Conservation (phyloP, 2,888 invertebrate genomes). For the Platynereis dumerilii region DNA sequence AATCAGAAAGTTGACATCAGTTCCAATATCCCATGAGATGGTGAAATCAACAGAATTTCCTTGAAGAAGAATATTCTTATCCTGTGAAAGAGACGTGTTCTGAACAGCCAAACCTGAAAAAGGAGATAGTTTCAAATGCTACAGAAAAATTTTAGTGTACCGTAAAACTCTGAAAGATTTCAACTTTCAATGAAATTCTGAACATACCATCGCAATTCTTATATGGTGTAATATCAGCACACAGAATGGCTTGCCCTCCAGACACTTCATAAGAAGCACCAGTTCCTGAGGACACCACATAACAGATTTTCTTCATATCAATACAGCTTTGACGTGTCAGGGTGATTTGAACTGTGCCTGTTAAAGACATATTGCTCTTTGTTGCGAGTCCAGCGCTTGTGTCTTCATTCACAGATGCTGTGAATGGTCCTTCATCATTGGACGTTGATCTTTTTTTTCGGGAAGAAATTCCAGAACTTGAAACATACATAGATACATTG, state of each 20-base stretch:
- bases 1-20: background rate
- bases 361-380: background rate
- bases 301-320: background rate
- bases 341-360: background rate
- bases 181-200: too few relatives aligned
- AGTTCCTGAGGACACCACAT: background rate
- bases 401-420: background rate
- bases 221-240: background rate
- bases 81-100: background rate
- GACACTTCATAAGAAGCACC: background rate
- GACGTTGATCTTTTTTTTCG: background rate
- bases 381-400: background rate
- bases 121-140: too few relatives aligned
- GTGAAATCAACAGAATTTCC: background rate
- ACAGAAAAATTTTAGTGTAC: too few relatives aligned
- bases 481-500: too few relatives aligned
- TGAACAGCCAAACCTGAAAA: background rate
- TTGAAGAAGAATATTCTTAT: background rate
- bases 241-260: background rate
- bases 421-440: background rate
- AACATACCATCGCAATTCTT: constrained; percentile 4
- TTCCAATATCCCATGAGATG: constrained; percentile 4
- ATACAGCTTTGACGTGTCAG: background rate
- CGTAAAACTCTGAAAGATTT: too few relatives aligned
- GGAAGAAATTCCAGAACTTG: background rate